Base-by-base conservation (phyloP, 2,888 invertebrate species). In the Lacanobia oleracea region DNA sequence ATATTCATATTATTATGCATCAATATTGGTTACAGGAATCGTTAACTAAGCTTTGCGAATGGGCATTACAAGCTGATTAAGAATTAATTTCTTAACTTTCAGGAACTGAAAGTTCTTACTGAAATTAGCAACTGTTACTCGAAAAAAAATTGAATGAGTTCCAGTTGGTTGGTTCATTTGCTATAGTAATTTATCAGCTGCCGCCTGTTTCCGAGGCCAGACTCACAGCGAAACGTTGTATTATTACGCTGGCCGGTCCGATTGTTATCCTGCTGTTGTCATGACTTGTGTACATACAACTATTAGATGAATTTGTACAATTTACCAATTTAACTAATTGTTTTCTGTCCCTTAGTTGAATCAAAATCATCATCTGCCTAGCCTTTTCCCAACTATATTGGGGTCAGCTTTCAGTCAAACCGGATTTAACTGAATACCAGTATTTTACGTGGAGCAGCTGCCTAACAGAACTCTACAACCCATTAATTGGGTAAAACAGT, bases 1-100 rank as follows among this genome's bases (percentile, higher is more conserved):
- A n/a, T n/a, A n/a, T n/a, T n/a, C 21, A 51, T 64, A 40, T 54
- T 48, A 56, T 33, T n/a, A 56, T 43, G 12, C 18, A 51, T 45
- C 43, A 23, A 37, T 64, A 27, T 3, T 75, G 21, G 18, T 68
- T 53, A 33, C 21, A 33, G 33, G 69, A 53, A 68, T 1, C 14
- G 45, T 37, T 69, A 4, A 2, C 16, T 45, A 64, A 37, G 9
- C 27, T 59, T 59, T 18, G 5, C 72, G 8, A 16, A 37, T 1
- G 12, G 16, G 7, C 37, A 45, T 33, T 10, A 40, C 12, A 40
- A 40, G 12, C 2, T 10, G 40, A 40, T 45, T 45, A 16, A 16
- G 16, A 45, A 33, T 16, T 45, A 1, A 45, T 16, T 14, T 45
- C 12, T 43, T 2, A 43, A 43, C 43, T 5, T 16, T 27, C 27